Evolutionary conservation across 2,888 invertebrate genomes (phyloP).

Genomic region (Ophioninae sp.): DNA sequence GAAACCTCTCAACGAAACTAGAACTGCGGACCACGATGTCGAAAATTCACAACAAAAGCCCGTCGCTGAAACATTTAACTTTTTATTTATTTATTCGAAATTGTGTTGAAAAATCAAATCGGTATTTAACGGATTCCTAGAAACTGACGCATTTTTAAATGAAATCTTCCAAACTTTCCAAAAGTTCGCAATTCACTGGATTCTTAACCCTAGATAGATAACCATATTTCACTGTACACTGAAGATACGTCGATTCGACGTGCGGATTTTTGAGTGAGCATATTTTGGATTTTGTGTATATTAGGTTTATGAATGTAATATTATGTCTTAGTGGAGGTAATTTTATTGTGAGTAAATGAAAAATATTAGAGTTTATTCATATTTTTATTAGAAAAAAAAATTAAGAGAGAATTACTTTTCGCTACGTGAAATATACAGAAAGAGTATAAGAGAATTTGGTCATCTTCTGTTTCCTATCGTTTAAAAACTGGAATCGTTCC

Average conservation of each 20-base stretch:
- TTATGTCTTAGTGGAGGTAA: too few species aligned
- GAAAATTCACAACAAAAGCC: background rate
- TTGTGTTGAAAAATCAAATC: background rate
- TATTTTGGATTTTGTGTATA: too few species aligned
- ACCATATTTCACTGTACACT: too few species aligned
- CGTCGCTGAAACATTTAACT: background rate
- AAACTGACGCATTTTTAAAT: background rate
- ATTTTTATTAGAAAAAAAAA: too few species aligned
- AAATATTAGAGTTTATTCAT: too few species aligned
- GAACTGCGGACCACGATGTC: background rate
- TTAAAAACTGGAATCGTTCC: background rate
- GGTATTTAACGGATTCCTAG: background rate
- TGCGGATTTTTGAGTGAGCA: too few species aligned
- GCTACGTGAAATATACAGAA: background rate
- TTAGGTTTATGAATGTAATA: too few species aligned
- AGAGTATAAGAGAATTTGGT: background rate
- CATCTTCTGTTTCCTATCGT: background rate
- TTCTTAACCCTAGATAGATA: too few species aligned
- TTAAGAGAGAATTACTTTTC: constrained; percentile 4
- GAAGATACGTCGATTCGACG: too few species aligned
- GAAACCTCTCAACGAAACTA: constrained; percentile 12
- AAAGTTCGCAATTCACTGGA: background rate
- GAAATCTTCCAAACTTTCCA: background rate
- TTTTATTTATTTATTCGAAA: background rate
- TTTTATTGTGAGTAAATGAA: too few species aligned